Evolutionary conservation across 2,888 invertebrate genomes (phyloP).

Genomic region (Apodemia hepburni): DNA sequence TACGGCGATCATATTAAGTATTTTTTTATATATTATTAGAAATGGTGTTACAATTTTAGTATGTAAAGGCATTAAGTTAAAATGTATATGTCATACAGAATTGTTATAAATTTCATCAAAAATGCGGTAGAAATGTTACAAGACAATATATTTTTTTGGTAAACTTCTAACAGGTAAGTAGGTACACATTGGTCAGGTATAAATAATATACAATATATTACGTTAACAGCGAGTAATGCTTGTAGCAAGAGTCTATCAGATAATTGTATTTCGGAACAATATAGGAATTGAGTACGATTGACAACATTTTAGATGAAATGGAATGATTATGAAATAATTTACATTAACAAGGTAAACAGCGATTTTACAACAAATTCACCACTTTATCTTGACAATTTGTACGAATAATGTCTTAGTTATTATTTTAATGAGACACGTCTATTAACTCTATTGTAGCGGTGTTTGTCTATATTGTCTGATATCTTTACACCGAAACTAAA

Average conservation of each 20-base stretch:
- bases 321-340: not conserved
- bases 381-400: no score
- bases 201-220: not conserved
- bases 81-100: slow-evolving; percentile 10
- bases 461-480: no score
- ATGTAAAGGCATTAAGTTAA: slow-evolving; percentile 11
- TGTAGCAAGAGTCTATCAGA: slow-evolving; percentile 3
- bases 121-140: slow-evolving; percentile 1
- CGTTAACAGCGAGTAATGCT: not conserved
- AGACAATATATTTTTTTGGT: not conserved
- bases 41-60: not conserved
- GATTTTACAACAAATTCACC: no score
- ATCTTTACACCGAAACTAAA: not conserved
- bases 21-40: not conserved
- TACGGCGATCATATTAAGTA: not conserved
- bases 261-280: slow-evolving; percentile 2
- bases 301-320: not conserved
- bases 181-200: not conserved
- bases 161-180: not conserved
- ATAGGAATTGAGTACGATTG: slow-evolving; percentile 12
- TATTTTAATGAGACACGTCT: no score
- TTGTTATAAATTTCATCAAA: slow-evolving; percentile 20
- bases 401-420: no score
- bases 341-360: not conserved
- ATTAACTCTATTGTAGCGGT: no score